Evolutionary conservation across 2,113 vertebrate genomes (phyloP).

Genomic region (Ia io): DNA sequence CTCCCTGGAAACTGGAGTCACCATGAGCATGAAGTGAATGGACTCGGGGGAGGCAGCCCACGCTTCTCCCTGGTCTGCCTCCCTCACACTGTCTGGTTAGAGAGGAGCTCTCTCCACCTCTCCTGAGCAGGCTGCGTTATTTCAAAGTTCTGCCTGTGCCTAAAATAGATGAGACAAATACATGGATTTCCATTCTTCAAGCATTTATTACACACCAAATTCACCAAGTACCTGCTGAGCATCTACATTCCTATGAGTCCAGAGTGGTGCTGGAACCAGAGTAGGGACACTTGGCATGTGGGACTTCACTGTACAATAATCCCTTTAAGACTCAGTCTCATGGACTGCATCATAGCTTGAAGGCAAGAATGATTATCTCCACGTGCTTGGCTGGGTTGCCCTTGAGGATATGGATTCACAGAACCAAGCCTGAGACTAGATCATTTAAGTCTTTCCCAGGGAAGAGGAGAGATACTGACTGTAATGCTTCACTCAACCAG

Average conservation of each 20-base stretch:
- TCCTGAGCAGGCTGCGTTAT: background rate
- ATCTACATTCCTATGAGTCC: background rate
- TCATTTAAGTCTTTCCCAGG: background rate
- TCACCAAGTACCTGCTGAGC: background rate
- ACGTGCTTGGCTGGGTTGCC: background rate
- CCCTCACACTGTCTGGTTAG: background rate
- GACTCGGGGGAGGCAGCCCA: background rate
- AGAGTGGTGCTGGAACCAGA: background rate
- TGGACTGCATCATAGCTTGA: background rate
- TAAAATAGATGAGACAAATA: background rate
- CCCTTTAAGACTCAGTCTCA: background rate
- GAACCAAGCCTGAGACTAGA: background rate
- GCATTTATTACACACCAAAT: background rate
- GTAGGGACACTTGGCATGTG: background rate
- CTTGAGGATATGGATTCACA: background rate
- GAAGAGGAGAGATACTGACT: background rate
- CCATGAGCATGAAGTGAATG: background rate
- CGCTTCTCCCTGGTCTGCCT: background rate
- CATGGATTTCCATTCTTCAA: background rate
- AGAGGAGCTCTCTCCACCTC: background rate
- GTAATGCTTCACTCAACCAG: background rate
- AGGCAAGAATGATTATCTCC: background rate
- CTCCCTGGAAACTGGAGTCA: background rate
- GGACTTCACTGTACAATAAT: background rate
- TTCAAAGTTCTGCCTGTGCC: background rate